Evolutionary conservation across 1,140 invertebrate species (phyloP), one percentile per base, ranked within the genome.

Genomic region (Diorhabda sublineata): DNA sequence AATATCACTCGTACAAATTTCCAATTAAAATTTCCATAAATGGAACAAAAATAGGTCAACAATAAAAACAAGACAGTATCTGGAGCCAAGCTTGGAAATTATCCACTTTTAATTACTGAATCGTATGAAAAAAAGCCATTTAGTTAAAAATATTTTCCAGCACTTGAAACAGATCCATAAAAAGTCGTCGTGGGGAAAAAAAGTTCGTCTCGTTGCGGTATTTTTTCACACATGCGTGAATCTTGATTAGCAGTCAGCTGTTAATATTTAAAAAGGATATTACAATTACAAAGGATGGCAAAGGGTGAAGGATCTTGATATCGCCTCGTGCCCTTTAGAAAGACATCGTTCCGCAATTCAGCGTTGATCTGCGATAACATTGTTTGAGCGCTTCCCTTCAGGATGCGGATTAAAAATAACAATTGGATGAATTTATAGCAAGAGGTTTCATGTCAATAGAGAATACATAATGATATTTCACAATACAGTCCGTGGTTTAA

Each of bases 231-330:
- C 64, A 65, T 65, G 64, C 56, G 64, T 65, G 56, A 42, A 65
- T 65, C 64, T 65, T 58, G 64, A 65, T 65, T 65, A 41, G 64
- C 64, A 58, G 64, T 7, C 64, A 65, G 64, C 45, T 65, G 64
- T 65, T 65, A 65, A 65, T 65, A 65, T 65, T 65, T 65, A 65
- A 65, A 65, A 65, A 65, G 64, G 47, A 45, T 65, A 65, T 65
- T 65, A 65, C 56, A 65, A 42, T 65, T 41, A 65, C 64, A 65
- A 65, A 65, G 52, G 64, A 42, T 65, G 42, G 52, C 26, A 42
- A 65, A 65, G 64, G 64, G 64, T 42, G 64, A 58, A 65, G 56
- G 56, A 65, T 65, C 64, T 65, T 65, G 64, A 65, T 65, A 65
- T 42, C 11, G 5, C 9, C 41, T 9, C 47, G 64, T 43, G 47